Conservation (phyloP, 2,797 vertebrate genomes). For the Rhynchonycteris naso region DNA sequence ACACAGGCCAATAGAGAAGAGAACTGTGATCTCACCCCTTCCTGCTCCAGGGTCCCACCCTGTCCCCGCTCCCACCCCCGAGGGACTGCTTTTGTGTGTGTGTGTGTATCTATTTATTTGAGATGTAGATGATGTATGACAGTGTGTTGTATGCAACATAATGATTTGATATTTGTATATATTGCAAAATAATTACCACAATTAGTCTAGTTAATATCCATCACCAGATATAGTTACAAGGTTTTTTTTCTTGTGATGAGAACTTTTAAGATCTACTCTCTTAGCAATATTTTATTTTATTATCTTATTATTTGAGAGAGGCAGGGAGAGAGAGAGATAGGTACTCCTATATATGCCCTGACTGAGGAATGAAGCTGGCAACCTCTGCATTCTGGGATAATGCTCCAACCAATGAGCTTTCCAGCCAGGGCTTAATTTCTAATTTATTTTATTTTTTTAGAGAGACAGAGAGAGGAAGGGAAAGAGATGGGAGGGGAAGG, state of each 20-base stretch:
- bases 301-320: too few species aligned
- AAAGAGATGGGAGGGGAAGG: too few species aligned
- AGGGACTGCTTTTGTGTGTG: background rate
- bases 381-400: too few species aligned
- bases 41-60: fast-evolving
- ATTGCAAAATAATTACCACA: too few species aligned
- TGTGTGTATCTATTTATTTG: background rate
- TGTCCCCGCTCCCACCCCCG: background rate
- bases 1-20: background rate
- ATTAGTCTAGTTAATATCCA: background rate
- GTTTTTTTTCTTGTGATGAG: background rate
- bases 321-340: too few species aligned
- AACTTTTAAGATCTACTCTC: background rate
- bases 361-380: too few species aligned
- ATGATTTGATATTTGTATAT: background rate
- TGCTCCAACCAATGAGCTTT: too few species aligned
- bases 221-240: background rate
- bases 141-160: background rate
- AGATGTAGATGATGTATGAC: background rate
- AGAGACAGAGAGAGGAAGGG: too few species aligned
- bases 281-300: too few species aligned
- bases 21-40: background rate
- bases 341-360: too few species aligned
- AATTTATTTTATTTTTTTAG: too few species aligned
- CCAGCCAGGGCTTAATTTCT: too few species aligned